Evolutionary conservation across 1,140 invertebrate genomes (phyloP), one percentile per base, ranked within the genome.

Genomic region (Halictus rubicundus): DNA sequence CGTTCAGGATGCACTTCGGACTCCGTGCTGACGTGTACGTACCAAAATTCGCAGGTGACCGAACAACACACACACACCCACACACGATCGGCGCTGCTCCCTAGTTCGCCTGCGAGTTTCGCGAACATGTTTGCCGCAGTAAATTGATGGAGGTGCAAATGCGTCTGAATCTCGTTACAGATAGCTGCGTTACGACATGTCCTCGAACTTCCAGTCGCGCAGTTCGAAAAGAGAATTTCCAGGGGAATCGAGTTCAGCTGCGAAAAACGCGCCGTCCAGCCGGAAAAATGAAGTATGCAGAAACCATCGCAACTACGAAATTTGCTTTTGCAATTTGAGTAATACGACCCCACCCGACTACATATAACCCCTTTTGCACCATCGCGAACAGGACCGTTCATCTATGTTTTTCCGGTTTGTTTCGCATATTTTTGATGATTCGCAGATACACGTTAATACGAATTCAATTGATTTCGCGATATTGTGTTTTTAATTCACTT

Each of bases 141-240:
- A 77, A 70, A 77, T 77, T 77, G 75, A 14, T n/a, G 23, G 57
- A 37, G 27, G 42, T 63, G 75, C 66, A 68, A 77, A 70, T 49
- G 54, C 54, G 23, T 68, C 42, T 25, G 39, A 63, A 63, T 27
- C 60, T 63, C 60, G 60, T 63, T 63, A 63, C 60, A 19, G 27
- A 37, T 63, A 63, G 60, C 27, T 21, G 27, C 60, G 27, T 63
- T 27, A 32, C 60, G 12, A 32, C 27, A n/a, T n/a, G 9, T n/a
- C 9, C 54, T 57, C 21, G 21, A 57, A 57, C 6, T 57, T 57
- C 21, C 8, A 57, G 60, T 19, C 60, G 60, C 60, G 60, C 25
- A 1, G 25, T n/a, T 27, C 7, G 60, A 63, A 63, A 32, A 27
- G 60, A 63, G 14, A 63, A 19, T 63, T 63, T 27, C 16, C 25